Evolutionary conservation across 92 coral and sea anemone species (phyloP), one percentile per base, ranked within the genome.

Genomic region (Epizoanthus scotinus): DNA sequence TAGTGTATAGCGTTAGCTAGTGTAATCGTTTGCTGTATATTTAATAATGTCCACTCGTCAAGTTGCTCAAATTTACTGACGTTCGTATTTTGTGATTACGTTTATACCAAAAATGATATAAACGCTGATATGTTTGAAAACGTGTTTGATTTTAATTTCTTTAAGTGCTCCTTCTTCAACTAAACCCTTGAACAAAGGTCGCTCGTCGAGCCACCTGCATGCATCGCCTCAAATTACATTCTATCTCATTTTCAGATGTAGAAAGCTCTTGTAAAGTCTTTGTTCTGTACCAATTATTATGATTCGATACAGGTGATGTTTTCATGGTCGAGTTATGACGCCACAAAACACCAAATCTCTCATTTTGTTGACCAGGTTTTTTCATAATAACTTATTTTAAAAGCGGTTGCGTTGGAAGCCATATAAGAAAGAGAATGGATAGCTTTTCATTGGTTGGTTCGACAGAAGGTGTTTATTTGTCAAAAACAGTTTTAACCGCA

Each of bases 71-170:
- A 44, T 44, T 8, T 6, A 44, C 8, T 44, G 14, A 44, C 15
- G 14, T 12, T 8, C 12, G 15, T 44, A 44, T 2, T 44, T 44
- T 44, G 52, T 8, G 52, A 15, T 8, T 2, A 44, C 8, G 10
- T 44, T n/a, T n/a, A n/a, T 44, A 9, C 14, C 52, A 44, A 44
- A 44, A 44, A 15, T 44, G 52, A 15, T 44, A 44, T 5, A 42
- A 42, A 42, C 49, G 8, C 6, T 61, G 25, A 28, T 62, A 26
- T 12, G 69, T 1, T 20, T 29, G 29, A 64, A 64, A 29, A 64
- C 69, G 40, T 64, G 69, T 8, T n/a, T 62, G 29, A 62, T 62
- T 62, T 64, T n/a, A 64, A 60, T 60, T 60, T 24, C 10, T 22
- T 28, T 64, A 64, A 64, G 69, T 38, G 69, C n/a, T 6, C 34